These are phyloP conservation scores for Neosilurus mollespiculum DNA, from an alignment of 2,797 vertebrate species.

Conservation along the genomic window DNA sequence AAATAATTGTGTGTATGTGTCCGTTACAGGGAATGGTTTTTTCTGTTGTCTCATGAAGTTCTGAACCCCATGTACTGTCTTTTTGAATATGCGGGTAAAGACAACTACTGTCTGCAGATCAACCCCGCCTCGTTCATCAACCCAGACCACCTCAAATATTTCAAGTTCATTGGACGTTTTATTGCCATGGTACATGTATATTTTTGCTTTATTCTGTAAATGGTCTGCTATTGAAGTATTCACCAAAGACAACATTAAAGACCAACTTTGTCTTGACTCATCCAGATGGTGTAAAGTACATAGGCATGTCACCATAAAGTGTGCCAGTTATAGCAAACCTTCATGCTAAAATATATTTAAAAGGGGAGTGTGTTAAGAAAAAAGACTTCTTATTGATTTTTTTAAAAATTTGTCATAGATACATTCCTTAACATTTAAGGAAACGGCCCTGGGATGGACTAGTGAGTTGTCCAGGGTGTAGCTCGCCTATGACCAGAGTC, in stretches of 20 bases:
- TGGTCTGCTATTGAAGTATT: background rate
- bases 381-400: too few species aligned
- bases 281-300: too few species aligned
- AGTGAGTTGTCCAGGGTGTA: too few species aligned
- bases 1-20: conserved; percentile 36
- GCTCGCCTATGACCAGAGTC: too few species aligned
- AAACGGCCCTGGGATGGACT: too few species aligned
- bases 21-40: conserved; percentile 92
- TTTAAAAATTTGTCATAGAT: too few species aligned
- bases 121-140: conserved; percentile 98
- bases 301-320: too few species aligned
- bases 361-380: too few species aligned
- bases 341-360: too few species aligned
- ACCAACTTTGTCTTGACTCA: background rate
- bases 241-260: background rate
- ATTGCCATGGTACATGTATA: conserved; percentile 89
- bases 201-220: conserved; percentile 1
- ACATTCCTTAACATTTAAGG: too few species aligned
- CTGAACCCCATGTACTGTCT: conserved; percentile 98
- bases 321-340: too few species aligned
- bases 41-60: conserved; percentile 95
- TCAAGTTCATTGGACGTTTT: conserved; percentile 97
- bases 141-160: conserved; percentile 97
- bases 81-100: conserved; percentile 98
- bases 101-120: conserved; percentile 99